Evolutionary conservation across 2,888 invertebrate genomes (phyloP), one percentile per base, ranked within the genome.

Genomic region (Heteromurus nitidus): DNA sequence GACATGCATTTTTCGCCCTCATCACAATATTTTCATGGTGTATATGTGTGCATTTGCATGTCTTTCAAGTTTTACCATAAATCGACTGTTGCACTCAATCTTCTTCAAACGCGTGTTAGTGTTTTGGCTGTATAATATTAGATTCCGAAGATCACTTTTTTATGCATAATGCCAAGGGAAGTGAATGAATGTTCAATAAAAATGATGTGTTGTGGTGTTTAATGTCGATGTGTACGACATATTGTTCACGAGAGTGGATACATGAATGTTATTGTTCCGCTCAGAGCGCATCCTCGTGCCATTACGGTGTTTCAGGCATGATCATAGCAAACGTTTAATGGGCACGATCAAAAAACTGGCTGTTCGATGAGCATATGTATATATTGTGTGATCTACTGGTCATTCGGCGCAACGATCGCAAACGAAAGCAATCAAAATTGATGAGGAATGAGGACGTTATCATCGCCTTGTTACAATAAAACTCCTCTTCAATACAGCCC

Each of bases 161-260:
- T n/a, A n/a, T n/a, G n/a, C n/a, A n/a, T n/a, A n/a, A n/a, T n/a
- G n/a, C n/a, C n/a, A n/a, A n/a, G n/a, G n/a, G n/a, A n/a, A n/a
- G n/a, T n/a, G n/a, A n/a, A n/a, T n/a, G n/a, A n/a, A n/a, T n/a
- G n/a, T n/a, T n/a, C n/a, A n/a, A n/a, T n/a, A 83, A 36, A 36
- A 5, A 36, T 82, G 64, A 75, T 76, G 55, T 68, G 18, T 60
- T 42, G 60, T 58, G 31, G 50, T 22, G 67, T 69, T 28, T 53
- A 18, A 53, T 30, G 50, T 50, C 30, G 53, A 16, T 26, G 67
- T 26, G 16, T 18, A 28, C 1, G 16, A 18, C 24, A 65, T 26
- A n/a, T 47, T 22, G 7, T 55, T 22, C 55, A 26, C 58, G 26
- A 58, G 58, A 18, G 58, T 5, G 26, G 26, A 28, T 50, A 5